Percentiles rank a stretch among this genome's conserved stretches.
Evolutionary conservation across 2,888 invertebrate species (phyloP).

Genomic region (Arctia plantaginis): DNA sequence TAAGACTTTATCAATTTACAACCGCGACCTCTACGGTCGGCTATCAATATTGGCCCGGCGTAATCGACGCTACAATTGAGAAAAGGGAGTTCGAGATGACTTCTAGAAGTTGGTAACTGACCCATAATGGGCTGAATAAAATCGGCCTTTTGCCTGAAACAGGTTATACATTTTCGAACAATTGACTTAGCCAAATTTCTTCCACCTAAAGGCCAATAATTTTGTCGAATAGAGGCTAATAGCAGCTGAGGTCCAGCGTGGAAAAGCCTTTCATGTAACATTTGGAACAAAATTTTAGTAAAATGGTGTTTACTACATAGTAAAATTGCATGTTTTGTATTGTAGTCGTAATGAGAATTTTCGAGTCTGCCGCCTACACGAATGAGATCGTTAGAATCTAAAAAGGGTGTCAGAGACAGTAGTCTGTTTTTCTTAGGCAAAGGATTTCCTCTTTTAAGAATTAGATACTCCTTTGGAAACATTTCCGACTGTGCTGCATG

Average conservation of each 20-base stretch:
- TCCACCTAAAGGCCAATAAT: neutral
- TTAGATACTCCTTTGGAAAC: too few relatives aligned
- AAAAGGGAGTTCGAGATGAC: neutral
- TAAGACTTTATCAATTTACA: neutral
- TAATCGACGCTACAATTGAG: neutral
- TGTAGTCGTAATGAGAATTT: too few relatives aligned
- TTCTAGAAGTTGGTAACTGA: neutral
- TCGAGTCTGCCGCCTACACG: too few relatives aligned
- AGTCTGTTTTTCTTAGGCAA: too few relatives aligned
- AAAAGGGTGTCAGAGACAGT: too few relatives aligned
- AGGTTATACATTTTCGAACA: neutral
- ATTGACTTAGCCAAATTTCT: slow-evolving; percentile 3
- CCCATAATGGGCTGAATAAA: slow-evolving; percentile 7
- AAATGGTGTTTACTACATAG: too few relatives aligned
- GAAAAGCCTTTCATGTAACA: neutral
- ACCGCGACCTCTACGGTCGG: neutral
- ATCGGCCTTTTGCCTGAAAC: neutral
- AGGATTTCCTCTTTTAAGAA: too few relatives aligned
- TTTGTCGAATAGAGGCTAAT: neutral
- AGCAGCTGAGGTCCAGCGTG: neutral
- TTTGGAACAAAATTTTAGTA: neutral
- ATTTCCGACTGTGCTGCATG: too few relatives aligned
- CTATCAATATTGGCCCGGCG: neutral
- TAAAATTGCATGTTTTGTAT: too few relatives aligned
- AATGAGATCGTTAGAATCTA: too few relatives aligned